These are phyloP conservation scores for Lanius collurio DNA, from an alignment of 2,113 vertebrate genomes.

Conservation along the genomic window DNA sequence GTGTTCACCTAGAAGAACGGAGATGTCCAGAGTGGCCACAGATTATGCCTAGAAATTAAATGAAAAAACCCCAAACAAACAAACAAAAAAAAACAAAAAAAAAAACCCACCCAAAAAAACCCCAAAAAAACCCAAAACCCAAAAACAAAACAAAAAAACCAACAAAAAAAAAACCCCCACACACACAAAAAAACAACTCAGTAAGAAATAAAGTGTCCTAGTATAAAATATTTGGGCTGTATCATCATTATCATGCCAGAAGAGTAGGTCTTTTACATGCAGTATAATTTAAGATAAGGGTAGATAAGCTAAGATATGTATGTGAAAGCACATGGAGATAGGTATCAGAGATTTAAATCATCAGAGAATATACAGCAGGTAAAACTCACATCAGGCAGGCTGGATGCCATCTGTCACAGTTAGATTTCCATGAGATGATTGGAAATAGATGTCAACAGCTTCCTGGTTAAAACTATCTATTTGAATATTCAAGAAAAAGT, in stretches of 20 bases:
- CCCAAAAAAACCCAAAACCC: too few relatives aligned
- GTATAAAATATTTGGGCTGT: neutral
- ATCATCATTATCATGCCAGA: neutral
- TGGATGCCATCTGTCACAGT: constrained; percentile 3
- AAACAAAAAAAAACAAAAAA: neutral
- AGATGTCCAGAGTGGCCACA: neutral
- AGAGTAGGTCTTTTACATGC: neutral
- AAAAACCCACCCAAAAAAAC: too few relatives aligned
- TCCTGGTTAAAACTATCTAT: constrained; percentile 4
- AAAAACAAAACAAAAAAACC: neutral
- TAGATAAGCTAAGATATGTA: neutral
- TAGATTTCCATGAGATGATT: neutral
- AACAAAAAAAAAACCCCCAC: too few relatives aligned
- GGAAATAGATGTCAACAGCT: constrained; percentile 1
- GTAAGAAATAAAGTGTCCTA: neutral
- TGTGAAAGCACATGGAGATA: neutral
- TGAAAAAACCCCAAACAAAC: too few relatives aligned
- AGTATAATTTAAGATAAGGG: neutral
- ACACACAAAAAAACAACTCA: neutral
- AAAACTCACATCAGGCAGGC: constrained; percentile 13
- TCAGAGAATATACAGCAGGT: neutral
- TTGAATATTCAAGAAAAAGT: constrained; percentile 24
- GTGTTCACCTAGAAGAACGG: neutral
- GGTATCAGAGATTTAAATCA: constrained; percentile 2
- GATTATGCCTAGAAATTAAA: neutral